Evolutionary conservation across 2,797 vertebrate genomes (phyloP).

Genomic region (Tiaroga cobitis): DNA sequence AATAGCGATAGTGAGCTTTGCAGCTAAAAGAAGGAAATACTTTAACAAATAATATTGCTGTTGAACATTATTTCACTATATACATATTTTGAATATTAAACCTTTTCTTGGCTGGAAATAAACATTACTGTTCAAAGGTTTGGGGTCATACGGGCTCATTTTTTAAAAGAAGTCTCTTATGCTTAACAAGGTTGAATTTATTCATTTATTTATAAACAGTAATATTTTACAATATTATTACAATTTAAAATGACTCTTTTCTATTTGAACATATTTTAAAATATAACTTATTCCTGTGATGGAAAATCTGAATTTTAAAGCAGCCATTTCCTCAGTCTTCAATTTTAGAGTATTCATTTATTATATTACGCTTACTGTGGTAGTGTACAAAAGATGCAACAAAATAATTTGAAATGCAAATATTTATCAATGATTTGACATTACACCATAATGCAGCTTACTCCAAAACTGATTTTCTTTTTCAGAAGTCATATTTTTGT

Average conservation of each 20-base stretch:
- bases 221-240: background rate
- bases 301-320: background rate
- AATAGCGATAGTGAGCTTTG: background rate
- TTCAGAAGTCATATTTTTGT: background rate
- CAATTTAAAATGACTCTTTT: background rate
- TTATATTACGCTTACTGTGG: background rate
- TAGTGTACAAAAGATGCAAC: background rate
- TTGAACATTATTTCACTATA: background rate
- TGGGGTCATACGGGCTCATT: background rate
- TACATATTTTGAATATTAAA: background rate
- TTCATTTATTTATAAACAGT: background rate
- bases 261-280: background rate
- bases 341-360: background rate
- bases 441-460: background rate
- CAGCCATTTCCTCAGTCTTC: background rate
- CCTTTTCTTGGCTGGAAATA: background rate
- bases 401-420: background rate
- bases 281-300: background rate
- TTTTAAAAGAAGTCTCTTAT: background rate
- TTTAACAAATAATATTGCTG: background rate
- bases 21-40: background rate
- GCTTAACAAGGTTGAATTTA: background rate
- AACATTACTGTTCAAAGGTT: background rate
- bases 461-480: background rate
- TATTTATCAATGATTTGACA: background rate